Evolutionary conservation across 1,140 invertebrate genomes (phyloP).

Genomic region (Macrostomum lignano): DNA sequence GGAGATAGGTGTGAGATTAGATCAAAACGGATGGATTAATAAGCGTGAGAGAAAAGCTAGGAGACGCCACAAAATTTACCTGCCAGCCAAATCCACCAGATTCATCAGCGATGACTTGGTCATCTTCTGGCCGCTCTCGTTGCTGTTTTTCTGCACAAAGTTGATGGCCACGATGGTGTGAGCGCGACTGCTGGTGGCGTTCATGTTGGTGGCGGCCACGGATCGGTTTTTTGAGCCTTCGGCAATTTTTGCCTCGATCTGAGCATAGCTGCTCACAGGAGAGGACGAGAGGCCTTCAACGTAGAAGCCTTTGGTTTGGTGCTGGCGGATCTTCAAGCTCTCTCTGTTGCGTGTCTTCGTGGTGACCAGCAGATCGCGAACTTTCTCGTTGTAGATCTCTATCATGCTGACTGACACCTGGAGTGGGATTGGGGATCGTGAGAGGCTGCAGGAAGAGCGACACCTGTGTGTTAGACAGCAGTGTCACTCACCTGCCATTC

Average conservation of each 20-base stretch:
- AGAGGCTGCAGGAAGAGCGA: too few relatives aligned
- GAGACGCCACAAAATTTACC: neutral
- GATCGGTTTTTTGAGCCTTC: constrained; percentile 34
- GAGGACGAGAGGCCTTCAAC: constrained; percentile 31
- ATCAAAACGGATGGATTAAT: too few relatives aligned
- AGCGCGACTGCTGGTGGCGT: constrained; percentile 36
- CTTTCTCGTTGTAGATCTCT: constrained; percentile 30
- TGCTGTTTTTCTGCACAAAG: constrained; percentile 33
- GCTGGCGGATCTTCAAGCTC: constrained; percentile 33
- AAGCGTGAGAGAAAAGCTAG: constrained; percentile 3
- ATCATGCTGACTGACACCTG: constrained; percentile 28
- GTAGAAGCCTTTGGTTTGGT: constrained; percentile 37
- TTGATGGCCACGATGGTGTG: constrained; percentile 37
- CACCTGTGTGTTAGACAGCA: neutral
- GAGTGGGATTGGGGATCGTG: too few relatives aligned
- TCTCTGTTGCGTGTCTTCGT: constrained; percentile 24
- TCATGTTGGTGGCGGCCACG: constrained; percentile 39
- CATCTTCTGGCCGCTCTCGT: constrained; percentile 30
- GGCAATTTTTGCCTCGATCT: constrained; percentile 33
- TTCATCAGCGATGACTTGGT: constrained; percentile 34
- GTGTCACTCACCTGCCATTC: neutral
- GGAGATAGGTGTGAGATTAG: too few relatives aligned
- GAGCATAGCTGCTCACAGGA: constrained; percentile 31
- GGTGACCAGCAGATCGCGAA: constrained; percentile 30
- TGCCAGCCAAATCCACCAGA: constrained; percentile 34